Conservation (phyloP, 2,797 vertebrate genomes). For the Pachyuromys duprasi region DNA sequence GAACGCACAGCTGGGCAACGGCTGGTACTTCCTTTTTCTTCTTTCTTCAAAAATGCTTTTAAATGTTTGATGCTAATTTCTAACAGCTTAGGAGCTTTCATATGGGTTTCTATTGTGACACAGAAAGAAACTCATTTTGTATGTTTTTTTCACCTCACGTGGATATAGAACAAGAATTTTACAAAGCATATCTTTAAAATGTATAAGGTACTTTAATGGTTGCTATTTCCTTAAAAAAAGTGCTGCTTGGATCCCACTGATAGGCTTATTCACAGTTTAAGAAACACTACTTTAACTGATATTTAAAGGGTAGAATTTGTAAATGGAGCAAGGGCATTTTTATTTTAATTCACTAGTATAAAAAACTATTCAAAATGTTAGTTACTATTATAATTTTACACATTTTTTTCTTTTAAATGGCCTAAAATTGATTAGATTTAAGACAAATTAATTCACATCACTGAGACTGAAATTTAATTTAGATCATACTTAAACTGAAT, state of each 20-base stretch:
- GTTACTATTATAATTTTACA: constrained; percentile 59
- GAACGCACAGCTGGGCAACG: background rate
- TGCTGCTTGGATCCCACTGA: background rate
- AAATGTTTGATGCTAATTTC: constrained; percentile 6
- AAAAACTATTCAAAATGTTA: constrained; percentile 58
- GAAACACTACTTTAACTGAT: constrained; percentile 22
- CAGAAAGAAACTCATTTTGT: constrained; percentile 30
- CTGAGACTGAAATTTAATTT: constrained; percentile 44
- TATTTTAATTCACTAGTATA: constrained; percentile 64
- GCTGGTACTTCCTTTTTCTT: background rate
- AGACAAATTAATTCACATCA: constrained; percentile 57
- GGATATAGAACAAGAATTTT: constrained; percentile 53
- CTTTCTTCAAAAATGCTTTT: constrained; percentile 9
- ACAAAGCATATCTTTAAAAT: constrained; percentile 21
- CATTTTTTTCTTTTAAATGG: constrained; percentile 3
- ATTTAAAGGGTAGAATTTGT: constrained; percentile 60
- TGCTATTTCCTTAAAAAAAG: constrained; percentile 16
- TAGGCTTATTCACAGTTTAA: constrained; percentile 45
- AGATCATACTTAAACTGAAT: constrained; percentile 48
- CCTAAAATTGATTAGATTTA: constrained; percentile 36
- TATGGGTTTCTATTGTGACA: constrained; percentile 13
- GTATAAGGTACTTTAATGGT: background rate
- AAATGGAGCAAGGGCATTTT: constrained; percentile 42
- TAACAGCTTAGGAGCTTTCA: constrained; percentile 29
- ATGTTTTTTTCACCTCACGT: background rate